Evolutionary conservation across 2,113 vertebrate genomes (phyloP).

Genomic region (Prunella fulvescens): DNA sequence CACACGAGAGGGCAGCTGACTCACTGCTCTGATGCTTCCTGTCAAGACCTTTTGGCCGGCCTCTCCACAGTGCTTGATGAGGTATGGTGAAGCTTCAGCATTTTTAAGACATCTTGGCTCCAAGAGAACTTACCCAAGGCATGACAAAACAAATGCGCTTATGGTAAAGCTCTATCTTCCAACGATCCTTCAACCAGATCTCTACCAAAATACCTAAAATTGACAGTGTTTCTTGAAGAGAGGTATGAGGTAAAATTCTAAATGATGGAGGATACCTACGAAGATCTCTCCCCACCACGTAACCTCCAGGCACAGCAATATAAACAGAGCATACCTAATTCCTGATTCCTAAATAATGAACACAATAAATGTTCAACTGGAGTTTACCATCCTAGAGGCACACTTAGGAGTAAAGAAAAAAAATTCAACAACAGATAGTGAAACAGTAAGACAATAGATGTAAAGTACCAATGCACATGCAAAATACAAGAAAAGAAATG

Average conservation of each 20-base stretch:
- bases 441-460: background rate
- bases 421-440: background rate
- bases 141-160: background rate
- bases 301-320: background rate
- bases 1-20: fast-evolving
- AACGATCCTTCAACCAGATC: background rate
- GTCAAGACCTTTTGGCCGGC: background rate
- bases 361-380: background rate
- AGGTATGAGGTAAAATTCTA: background rate
- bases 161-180: background rate
- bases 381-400: background rate
- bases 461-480: background rate
- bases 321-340: background rate
- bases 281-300: background rate
- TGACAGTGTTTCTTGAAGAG: background rate
- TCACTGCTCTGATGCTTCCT: background rate
- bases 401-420: background rate
- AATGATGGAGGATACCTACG: background rate
- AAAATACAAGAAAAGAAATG: background rate
- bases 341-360: background rate
- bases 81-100: background rate
- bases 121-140: background rate
- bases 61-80: background rate
- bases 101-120: background rate
- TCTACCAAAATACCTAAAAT: background rate